Evolutionary conservation across 2,113 vertebrate species (phyloP), one percentile per base, ranked within the genome.

Genomic region (Halichoerus grypus): DNA sequence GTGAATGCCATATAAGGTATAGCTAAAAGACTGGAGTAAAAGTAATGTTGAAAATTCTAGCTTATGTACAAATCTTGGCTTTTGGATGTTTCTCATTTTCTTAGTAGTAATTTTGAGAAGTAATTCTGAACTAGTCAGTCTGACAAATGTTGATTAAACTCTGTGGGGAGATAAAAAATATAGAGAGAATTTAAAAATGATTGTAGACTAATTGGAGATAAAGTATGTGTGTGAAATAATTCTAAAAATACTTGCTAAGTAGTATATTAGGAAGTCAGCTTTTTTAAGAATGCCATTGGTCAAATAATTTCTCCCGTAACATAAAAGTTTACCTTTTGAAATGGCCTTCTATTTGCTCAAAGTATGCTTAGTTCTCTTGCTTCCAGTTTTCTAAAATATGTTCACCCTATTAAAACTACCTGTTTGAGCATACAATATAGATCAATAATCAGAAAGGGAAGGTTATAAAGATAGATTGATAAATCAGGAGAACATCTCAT

Each of bases 71-170:
- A 36, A 88, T 49, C 26, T 84, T 94, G 42, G 21, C 18, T 53
- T 82, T 72, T 63, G 90, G 86, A 76, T 53, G 4, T 61, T 93
- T 72, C 31, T 82, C 22, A 46, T 61, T 84, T 91, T 82, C 31
- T 46, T 85, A 81, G 53, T 61, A 33, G 14, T 86, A 71, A 87
- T 9, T 85, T 65, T 53, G 31, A 85, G 49, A 88, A 84, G 12
- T 67, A 92, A 87, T 92, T 91, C 16, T 86, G 28, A 91, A 61
- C 83, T 33, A 83, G 5, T 63, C 46, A 74, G 0, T 69, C 33
- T 79, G 39, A 84, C 18, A 97, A 36, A 79, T 89, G 9, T 51
- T 71, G 81, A 53, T 76, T 77, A 97, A 74, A 82, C 19, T 89
- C 76, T 69, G 1, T 74, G 31, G 31, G 71, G 49, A 94, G 33